Conservation (phyloP, 2,113 vertebrate species). For the Symphodus melops region DNA sequence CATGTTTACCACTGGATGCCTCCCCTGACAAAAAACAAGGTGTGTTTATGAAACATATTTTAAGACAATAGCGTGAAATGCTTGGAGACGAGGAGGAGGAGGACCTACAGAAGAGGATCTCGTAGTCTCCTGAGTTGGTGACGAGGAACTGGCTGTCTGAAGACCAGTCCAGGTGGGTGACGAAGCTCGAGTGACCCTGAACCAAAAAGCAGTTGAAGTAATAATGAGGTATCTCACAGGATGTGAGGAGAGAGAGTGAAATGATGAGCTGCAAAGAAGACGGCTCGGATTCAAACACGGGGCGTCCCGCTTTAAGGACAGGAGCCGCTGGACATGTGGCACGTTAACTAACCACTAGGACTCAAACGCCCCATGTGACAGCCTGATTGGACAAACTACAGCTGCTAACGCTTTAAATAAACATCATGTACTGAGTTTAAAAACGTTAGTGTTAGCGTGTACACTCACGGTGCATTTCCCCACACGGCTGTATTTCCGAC, state of each 20-base stretch:
- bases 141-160: conserved; percentile 87
- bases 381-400: no score
- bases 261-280: no score
- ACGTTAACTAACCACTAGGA: no score
- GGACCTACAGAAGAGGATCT: conserved; percentile 90
- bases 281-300: no score
- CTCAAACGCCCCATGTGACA: no score
- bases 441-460: not conserved
- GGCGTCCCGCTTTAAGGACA: no score
- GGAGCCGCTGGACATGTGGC: no score
- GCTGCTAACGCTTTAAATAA: no score
- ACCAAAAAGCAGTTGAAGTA: not conserved
- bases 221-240: not conserved
- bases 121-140: conserved; percentile 94
- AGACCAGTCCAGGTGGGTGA: conserved; percentile 93
- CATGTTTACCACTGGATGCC: conserved; percentile 86
- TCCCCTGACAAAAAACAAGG: conserved; percentile 79
- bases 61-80: not conserved
- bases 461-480: conserved; percentile 86
- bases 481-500: conserved; percentile 84
- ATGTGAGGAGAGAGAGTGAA: no score
- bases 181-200: conserved; percentile 93
- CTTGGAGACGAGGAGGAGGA: not conserved
- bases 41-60: not conserved
- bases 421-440: no score